Evolutionary conservation across 2,888 invertebrate genomes (phyloP).

Genomic region (Drosophila limbata): DNA sequence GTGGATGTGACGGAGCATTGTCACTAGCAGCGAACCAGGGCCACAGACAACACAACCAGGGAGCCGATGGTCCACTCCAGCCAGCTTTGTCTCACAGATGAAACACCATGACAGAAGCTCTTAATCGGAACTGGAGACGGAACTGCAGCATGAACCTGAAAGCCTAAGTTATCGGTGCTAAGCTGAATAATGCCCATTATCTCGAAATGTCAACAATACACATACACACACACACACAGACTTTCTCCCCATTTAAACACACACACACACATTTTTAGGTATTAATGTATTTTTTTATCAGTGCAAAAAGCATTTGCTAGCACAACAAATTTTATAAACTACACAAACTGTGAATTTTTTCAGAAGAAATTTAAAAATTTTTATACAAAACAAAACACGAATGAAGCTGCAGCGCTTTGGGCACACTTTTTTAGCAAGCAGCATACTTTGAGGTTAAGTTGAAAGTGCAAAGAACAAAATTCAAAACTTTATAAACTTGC

Average conservation of each 20-base stretch:
- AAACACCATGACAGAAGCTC: conserved; percentile 31
- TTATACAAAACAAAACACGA: conserved; percentile 24
- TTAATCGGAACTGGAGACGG: conserved; percentile 11
- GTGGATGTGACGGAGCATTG: conserved; percentile 98
- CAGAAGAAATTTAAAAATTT: conserved; percentile 26
- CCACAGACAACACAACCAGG: conserved; percentile 25
- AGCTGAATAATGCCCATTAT: conserved; percentile 68
- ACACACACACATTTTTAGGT: conserved; percentile 64
- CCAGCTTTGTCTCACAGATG: conserved; percentile 52
- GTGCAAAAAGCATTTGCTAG: conserved; percentile 39
- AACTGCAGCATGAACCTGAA: conserved; percentile 3
- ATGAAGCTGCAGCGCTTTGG: conserved; percentile 19
- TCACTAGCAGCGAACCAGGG: conserved; percentile 88
- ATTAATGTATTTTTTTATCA: conserved; percentile 76
- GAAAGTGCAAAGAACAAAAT: conserved; percentile 52
- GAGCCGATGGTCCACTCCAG: conserved; percentile 43
- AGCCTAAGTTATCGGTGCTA: conserved; percentile 49
- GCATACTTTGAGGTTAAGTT: conserved; percentile 38
- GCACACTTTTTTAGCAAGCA: conserved; percentile 23
- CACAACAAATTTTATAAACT: conserved; percentile 50
- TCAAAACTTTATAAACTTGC: conserved; percentile 23
- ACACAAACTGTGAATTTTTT: conserved; percentile 76
- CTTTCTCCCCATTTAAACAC: conserved; percentile 51
- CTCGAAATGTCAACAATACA: conserved; percentile 77
- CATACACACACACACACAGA: conserved; percentile 32